phyloP scores from a whole-genome alignment of 2,113 vertebrate species.

The Urocolius indicus region DNA sequence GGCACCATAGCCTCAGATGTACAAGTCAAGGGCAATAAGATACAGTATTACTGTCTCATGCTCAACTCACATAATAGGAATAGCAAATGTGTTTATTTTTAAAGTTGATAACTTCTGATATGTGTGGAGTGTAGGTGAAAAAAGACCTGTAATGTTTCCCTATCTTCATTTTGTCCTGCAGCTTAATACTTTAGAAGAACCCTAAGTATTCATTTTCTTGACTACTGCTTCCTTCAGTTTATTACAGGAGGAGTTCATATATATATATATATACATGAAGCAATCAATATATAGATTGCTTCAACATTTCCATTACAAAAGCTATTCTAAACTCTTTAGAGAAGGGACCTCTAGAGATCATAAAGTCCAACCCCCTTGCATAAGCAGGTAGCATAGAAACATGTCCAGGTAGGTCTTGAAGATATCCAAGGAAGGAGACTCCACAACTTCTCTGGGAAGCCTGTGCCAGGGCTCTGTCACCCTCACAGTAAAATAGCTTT shows the following conservation, averaged over 20 bases:
- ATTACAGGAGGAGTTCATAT: background rate
- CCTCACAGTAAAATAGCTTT: too few species aligned
- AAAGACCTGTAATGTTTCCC: background rate
- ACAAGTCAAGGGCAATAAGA: background rate
- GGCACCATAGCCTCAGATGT: background rate
- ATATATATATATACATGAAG: background rate
- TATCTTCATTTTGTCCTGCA: background rate
- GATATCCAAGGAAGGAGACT: too few species aligned
- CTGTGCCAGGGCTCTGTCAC: too few species aligned
- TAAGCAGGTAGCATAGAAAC: too few species aligned
- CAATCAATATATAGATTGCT: background rate
- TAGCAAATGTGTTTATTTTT: background rate
- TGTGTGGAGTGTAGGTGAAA: background rate
- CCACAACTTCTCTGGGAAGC: too few species aligned
- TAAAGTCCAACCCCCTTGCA: too few species aligned
- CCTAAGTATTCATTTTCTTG: background rate
- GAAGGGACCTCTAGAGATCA: too few species aligned
- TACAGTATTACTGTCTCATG: background rate
- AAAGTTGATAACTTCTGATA: background rate
- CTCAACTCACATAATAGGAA: background rate
- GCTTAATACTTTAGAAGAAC: background rate
- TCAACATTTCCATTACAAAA: constrained; percentile 56
- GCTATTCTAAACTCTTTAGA: constrained; percentile 9
- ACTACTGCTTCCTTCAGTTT: background rate
- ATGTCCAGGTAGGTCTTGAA: too few species aligned